A percentile compares a stretch with the other conserved stretches of the same genome.
Evolutionary conservation across 1,140 invertebrate genomes (phyloP).

Genomic region (Hyles euphorbiae): DNA sequence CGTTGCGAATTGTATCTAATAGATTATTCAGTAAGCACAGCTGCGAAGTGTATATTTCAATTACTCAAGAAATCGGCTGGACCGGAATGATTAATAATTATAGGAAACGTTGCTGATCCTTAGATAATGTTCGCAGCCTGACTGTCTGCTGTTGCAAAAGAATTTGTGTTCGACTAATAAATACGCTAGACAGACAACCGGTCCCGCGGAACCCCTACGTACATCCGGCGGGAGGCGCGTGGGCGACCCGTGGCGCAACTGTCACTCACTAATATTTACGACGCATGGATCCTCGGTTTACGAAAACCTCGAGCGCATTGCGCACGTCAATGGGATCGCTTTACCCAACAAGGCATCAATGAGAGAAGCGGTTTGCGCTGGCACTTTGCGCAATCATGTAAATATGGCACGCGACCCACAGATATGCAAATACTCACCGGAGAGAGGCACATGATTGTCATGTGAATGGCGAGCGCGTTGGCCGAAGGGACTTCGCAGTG

Average conservation of each 20-base stretch:
- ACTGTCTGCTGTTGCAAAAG: constrained; percentile 68
- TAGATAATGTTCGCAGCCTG: constrained; percentile 59
- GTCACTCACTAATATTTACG: constrained; percentile 63
- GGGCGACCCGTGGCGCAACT: constrained; percentile 54
- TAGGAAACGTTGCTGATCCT: constrained; percentile 65
- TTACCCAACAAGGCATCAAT: constrained; percentile 42
- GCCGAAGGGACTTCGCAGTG: constrained; percentile 82
- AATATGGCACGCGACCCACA: background rate
- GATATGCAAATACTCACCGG: constrained; percentile 75
- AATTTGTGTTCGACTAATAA: constrained; percentile 40
- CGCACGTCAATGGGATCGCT: constrained; percentile 17
- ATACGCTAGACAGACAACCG: constrained; percentile 57
- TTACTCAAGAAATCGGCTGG: constrained; percentile 32
- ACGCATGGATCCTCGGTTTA: constrained; percentile 45
- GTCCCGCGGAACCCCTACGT: constrained; percentile 69
- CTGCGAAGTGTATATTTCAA: constrained; percentile 56
- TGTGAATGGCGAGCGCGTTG: constrained; percentile 65
- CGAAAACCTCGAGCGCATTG: constrained; percentile 31
- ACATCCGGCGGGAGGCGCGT: constrained; percentile 64
- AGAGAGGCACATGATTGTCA: constrained; percentile 77
- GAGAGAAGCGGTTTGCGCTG: constrained; percentile 34
- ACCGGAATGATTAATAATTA: constrained; percentile 61
- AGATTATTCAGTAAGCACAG: constrained; percentile 53
- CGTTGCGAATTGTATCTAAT: constrained; percentile 50
- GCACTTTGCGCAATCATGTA: constrained; percentile 46